Evolutionary conservation across 2,797 vertebrate genomes (phyloP), one percentile per base, ranked within the genome.

Genomic region (Enoplosus armatus): DNA sequence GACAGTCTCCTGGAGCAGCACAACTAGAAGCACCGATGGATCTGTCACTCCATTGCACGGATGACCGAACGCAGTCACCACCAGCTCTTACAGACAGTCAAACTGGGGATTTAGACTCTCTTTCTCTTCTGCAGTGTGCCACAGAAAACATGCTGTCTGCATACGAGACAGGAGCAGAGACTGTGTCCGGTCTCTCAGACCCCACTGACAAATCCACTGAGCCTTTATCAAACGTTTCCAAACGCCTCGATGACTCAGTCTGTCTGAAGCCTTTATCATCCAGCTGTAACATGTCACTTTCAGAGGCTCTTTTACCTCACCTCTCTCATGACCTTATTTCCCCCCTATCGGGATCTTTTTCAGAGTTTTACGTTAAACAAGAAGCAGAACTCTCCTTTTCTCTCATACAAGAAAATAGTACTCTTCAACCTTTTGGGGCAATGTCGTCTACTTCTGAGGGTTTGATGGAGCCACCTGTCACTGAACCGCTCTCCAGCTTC

Each of bases 11-110:
- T 48, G 1, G 4, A 77, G 61, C 56, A 47, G 31, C 54, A 29
- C 43, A 43, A 22, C 66, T 20, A 58, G 50, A 65, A 68, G 31
- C 62, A 83, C 33, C 2, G 0, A 92, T 92, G 91, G 92, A 93
- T 51, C 26, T 18, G 10, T 55, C 67, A 12, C 54, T 75, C 2
- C 55, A 81, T 55, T 67, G 15, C 43, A 48, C 58, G 15, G 85
- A 86, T 27, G 69, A 76, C 68, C 72, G 77, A 79, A 77, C 39
- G 10, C 67, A 0, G 62, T 59, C 82, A 15, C 29, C 51, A 9
- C 29, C 31, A 3, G 29, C 72, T 65, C 62, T 39, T 24, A n/a
- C 66, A 18, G 73, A 76, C n/a, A 37, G 51, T 43, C 84, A 80
- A 55, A 59, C 43, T 10, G 26, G 33, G 53, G 84, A 78, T 76